Percentiles rank a stretch among this genome's conserved stretches.
Conservation (phyloP, 2,888 invertebrate genomes). For the Allygus modestus region DNA sequence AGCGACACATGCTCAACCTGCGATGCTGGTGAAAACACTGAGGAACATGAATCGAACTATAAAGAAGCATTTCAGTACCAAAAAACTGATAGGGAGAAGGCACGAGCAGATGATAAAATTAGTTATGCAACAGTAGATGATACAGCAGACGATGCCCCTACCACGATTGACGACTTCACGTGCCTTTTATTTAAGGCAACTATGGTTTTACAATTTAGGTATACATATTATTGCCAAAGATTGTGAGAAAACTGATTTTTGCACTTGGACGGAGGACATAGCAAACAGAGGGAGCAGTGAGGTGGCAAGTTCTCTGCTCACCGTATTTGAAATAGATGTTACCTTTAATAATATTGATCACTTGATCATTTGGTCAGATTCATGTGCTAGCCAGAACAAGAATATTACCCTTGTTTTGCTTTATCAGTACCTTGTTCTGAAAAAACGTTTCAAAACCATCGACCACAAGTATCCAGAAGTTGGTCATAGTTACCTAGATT, state of each 20-base stretch:
- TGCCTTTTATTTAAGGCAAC: slow-evolving; percentile 67
- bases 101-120: slow-evolving; percentile 37
- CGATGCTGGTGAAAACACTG: slow-evolving; percentile 66
- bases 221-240: slow-evolving; percentile 64
- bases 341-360: slow-evolving; percentile 64
- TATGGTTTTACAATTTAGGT: slow-evolving; percentile 65
- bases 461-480: slow-evolving; percentile 72
- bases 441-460: slow-evolving; percentile 70
- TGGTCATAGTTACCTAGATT: slow-evolving; percentile 72
- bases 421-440: slow-evolving; percentile 66
- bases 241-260: slow-evolving; percentile 66
- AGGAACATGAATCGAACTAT: slow-evolving; percentile 63
- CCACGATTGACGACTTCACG: slow-evolving; percentile 67
- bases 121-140: slow-evolving; percentile 45
- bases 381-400: slow-evolving; percentile 64
- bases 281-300: slow-evolving; percentile 63
- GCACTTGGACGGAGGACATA: slow-evolving; percentile 68
- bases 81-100: slow-evolving; percentile 59
- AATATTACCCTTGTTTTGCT: slow-evolving; percentile 62
- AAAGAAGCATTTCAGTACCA: slow-evolving; percentile 60
- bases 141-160: slow-evolving; percentile 59
- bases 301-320: slow-evolving; percentile 62
- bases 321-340: slow-evolving; percentile 44
- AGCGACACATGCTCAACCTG: slow-evolving; percentile 68
- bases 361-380: slow-evolving; percentile 68